A percentile compares a stretch with the other conserved stretches of the same genome.
phyloP scores from a whole-genome alignment of 1,140 invertebrate genomes.

The Bilobella aurantiaca region DNA sequence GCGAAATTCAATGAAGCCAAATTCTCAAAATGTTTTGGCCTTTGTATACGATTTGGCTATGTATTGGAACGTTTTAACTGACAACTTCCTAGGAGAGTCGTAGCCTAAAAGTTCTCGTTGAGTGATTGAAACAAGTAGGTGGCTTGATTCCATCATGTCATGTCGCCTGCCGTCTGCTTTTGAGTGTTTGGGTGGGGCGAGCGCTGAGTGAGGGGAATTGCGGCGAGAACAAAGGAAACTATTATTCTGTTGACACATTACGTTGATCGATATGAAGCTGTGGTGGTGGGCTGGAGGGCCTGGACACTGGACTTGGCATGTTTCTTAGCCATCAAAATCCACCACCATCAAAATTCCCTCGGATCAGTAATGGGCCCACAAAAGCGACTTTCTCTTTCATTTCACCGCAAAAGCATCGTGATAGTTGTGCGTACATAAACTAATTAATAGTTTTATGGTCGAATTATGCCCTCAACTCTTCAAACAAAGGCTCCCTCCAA shows the following conservation, averaged over 20 bases:
- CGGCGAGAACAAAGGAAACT: not conserved
- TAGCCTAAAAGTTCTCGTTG: too few relatives aligned
- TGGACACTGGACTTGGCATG: conserved; percentile 1
- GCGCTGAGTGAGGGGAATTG: not conserved
- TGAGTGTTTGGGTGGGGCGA: not conserved
- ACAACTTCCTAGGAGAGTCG: too few relatives aligned
- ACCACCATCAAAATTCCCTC: not conserved
- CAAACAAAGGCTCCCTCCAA: not conserved
- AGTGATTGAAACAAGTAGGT: too few relatives aligned
- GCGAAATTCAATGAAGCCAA: too few relatives aligned
- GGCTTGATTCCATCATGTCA: too few relatives aligned
- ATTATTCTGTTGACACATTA: conserved; percentile 4
- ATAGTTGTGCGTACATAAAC: not conserved
- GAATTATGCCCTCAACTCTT: not conserved
- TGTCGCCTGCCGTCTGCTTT: not conserved
- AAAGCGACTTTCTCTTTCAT: not conserved
- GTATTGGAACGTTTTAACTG: too few relatives aligned
- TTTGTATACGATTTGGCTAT: too few relatives aligned
- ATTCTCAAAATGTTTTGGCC: too few relatives aligned
- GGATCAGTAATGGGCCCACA: not conserved
- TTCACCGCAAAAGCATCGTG: not conserved
- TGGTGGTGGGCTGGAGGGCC: not conserved
- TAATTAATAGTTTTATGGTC: conserved; percentile 5
- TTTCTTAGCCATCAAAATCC: not conserved
- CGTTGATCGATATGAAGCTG: not conserved